Percentiles rank a stretch among this genome's conserved stretches.
Conservation (phyloP, 2,113 vertebrate species). For the Rhinichthys klamathensis region DNA sequence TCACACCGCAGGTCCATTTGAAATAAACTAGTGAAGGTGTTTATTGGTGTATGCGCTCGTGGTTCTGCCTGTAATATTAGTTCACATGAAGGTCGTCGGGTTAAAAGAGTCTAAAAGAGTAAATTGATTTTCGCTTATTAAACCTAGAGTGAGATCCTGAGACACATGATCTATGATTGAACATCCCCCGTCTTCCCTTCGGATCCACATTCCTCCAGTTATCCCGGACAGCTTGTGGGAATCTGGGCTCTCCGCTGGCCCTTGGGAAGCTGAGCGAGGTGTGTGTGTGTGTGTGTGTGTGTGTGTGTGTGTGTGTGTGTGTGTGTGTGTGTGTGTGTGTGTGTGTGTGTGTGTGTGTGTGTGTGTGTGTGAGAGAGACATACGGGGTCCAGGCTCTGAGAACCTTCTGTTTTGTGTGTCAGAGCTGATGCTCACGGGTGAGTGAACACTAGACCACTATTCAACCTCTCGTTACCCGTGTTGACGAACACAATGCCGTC, state of each 20-base stretch:
- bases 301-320: neutral
- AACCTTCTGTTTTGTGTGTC: constrained; percentile 62
- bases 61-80: neutral
- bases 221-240: constrained; percentile 14
- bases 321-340: constrained; percentile 32
- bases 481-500: constrained; percentile 66
- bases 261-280: constrained; percentile 30
- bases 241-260: neutral
- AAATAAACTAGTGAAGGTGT: neutral
- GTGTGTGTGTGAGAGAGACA: constrained; percentile 31
- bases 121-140: neutral
- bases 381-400: constrained; percentile 57
- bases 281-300: constrained; percentile 39
- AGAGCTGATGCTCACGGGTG: constrained; percentile 68
- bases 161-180: neutral
- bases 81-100: neutral
- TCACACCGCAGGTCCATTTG: neutral
- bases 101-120: neutral
- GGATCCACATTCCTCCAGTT: neutral
- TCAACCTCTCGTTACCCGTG: constrained; percentile 64
- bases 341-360: constrained; percentile 46
- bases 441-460: constrained; percentile 66
- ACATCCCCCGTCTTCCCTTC: neutral
- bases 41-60: neutral
- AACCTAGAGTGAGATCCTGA: neutral